A percentile compares a stretch with the other conserved stretches of the same genome.
Conservation (phyloP, 1,140 invertebrate species). For the Solen grandis region DNA sequence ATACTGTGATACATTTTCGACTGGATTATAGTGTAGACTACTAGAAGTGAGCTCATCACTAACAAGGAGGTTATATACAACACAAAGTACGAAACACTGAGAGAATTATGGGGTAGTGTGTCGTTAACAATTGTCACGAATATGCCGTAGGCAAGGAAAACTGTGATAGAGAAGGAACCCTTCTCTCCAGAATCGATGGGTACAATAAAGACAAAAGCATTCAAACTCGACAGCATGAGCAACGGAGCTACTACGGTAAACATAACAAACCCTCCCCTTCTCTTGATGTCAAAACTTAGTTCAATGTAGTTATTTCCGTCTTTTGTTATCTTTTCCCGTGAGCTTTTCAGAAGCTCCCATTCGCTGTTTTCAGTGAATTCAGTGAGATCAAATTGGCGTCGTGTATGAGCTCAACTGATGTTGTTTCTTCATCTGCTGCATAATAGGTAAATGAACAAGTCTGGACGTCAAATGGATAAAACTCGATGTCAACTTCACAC, state of each 20-base stretch:
- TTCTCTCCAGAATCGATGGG: constrained; percentile 3
- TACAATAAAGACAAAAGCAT: not conserved
- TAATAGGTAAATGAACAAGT: not conserved
- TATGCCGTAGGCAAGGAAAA: constrained; percentile 3
- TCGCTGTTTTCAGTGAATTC: constrained; percentile 7
- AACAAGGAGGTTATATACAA: not conserved
- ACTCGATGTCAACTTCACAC: constrained; percentile 1
- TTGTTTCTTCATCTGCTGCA: not conserved
- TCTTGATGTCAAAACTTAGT: not conserved
- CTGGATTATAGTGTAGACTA: constrained; percentile 10
- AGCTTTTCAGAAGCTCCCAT: not conserved
- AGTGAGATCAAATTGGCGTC: not conserved
- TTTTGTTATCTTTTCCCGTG: not conserved
- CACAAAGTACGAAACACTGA: not conserved
- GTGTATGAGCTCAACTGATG: not conserved
- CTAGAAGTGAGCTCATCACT: not conserved
- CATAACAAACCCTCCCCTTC: not conserved
- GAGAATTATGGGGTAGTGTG: constrained; percentile 7
- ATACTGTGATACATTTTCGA: not conserved
- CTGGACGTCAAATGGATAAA: constrained; percentile 1
- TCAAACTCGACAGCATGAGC: not conserved
- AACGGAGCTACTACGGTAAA: constrained; percentile 4
- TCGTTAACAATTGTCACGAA: constrained; percentile 4
- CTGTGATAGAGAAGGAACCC: not conserved
- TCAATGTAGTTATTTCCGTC: constrained; percentile 3